Conservation (phyloP, 1,140 invertebrate genomes). For the Rhynchophorus ferrugineus region DNA sequence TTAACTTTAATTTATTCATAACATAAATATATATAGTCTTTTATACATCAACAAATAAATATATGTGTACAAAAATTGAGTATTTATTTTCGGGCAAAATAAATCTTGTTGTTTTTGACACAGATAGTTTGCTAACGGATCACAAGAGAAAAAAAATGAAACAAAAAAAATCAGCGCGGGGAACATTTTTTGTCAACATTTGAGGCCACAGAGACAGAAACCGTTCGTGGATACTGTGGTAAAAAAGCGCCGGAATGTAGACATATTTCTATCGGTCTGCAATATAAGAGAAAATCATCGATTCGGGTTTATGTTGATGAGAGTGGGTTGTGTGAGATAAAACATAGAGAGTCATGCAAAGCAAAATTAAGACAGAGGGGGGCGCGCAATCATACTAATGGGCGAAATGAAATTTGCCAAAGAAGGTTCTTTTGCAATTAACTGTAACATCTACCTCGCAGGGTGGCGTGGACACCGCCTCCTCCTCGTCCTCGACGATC, state of each 20-base stretch:
- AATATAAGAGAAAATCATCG: slow-evolving; percentile 8
- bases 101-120: too few relatives aligned
- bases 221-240: not conserved
- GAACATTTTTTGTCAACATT: too few relatives aligned
- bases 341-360: not conserved
- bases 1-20: too few relatives aligned
- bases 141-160: too few relatives aligned
- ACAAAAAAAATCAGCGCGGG: too few relatives aligned
- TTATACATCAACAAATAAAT: too few relatives aligned
- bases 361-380: not conserved
- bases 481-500: slow-evolving; percentile 6
- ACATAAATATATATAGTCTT: too few relatives aligned
- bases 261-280: slow-evolving; percentile 7
- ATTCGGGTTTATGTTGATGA: not conserved
- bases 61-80: too few relatives aligned
- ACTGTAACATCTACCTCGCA: slow-evolving; percentile 15
- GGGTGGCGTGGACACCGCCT: slow-evolving; percentile 4
- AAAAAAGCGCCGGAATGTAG: slow-evolving; percentile 8
- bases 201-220: slow-evolving; percentile 11
- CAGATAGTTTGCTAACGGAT: too few relatives aligned
- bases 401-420: slow-evolving; percentile 13
- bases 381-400: not conserved
- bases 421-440: slow-evolving; percentile 7
- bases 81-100: too few relatives aligned
- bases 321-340: too few relatives aligned